These are phyloP conservation scores for Meloidogyne chitwoodi DNA, from an alignment of 1,140 invertebrate genomes.

Conservation along the genomic window DNA sequence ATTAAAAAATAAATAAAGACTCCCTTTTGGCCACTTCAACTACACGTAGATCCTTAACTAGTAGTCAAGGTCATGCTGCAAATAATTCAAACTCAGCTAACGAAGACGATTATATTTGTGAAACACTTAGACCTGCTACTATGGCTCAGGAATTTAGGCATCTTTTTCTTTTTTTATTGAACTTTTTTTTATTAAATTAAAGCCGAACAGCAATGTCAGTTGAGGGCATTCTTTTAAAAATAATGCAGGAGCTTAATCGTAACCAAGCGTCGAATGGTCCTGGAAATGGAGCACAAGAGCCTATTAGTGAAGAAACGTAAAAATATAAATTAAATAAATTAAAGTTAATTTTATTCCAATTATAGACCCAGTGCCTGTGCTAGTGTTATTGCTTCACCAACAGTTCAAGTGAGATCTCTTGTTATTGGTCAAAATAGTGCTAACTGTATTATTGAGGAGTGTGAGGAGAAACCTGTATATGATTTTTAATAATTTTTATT, in stretches of 20 bases:
- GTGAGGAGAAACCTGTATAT: constrained; percentile 24
- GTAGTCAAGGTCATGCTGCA: not conserved
- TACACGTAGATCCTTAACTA: not conserved
- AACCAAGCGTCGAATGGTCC: not conserved
- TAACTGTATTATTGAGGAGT: constrained; percentile 31
- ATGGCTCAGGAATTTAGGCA: constrained; percentile 47
- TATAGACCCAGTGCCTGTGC: not conserved
- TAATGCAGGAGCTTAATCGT: constrained; percentile 44
- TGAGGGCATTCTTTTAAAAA: constrained; percentile 54
- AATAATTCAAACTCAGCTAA: constrained; percentile 31
- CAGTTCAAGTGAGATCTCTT: constrained; percentile 12
- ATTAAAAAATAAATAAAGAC: not conserved
- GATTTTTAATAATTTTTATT: not conserved
- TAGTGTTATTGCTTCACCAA: constrained; percentile 10
- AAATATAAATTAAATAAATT: not conserved
- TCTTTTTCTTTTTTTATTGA: not conserved
- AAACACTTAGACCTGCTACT: constrained; percentile 49
- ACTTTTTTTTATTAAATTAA: not conserved
- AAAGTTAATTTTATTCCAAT: no score
- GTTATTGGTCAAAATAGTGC: not conserved
- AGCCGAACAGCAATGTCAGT: constrained; percentile 52
- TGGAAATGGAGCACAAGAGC: constrained; percentile 10
- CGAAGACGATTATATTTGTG: constrained; percentile 58
- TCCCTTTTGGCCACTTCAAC: not conserved
- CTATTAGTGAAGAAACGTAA: constrained; percentile 12